These are phyloP conservation scores for Mesoclemmys tuberculata DNA, from an alignment of 2,113 vertebrate species.

Conservation along the genomic window DNA sequence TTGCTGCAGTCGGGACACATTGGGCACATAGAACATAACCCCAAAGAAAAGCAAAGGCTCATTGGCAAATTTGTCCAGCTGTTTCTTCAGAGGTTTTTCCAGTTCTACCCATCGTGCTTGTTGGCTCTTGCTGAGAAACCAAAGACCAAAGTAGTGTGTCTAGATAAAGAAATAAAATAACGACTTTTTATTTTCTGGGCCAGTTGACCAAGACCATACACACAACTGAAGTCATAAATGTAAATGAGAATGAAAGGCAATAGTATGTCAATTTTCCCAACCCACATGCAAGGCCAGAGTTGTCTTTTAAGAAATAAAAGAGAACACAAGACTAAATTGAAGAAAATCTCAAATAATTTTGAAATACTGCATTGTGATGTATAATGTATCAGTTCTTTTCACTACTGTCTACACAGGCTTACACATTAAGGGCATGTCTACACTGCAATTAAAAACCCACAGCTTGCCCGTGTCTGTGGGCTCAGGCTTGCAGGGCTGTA, in stretches of 20 bases:
- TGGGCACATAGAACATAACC: slow-evolving; percentile 98
- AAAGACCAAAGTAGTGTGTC: slow-evolving; percentile 96
- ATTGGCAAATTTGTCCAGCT: slow-evolving; percentile 97
- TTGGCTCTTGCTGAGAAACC: slow-evolving; percentile 94
- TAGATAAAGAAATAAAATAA: slow-evolving; percentile 68
- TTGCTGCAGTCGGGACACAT: slow-evolving; percentile 91
- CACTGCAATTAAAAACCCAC: too few species aligned
- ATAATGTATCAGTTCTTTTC: background rate
- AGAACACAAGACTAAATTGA: too few species aligned
- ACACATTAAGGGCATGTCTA: background rate
- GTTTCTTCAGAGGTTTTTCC: slow-evolving; percentile 98
- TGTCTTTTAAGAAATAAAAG: too few species aligned
- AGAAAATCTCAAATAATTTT: background rate
- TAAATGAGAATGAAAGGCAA: slow-evolving; percentile 18
- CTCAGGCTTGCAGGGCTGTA: too few species aligned
- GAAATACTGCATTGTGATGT: background rate
- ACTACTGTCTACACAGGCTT: background rate
- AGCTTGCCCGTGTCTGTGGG: too few species aligned
- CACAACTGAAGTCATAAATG: background rate
- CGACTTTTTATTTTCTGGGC: slow-evolving; percentile 14
- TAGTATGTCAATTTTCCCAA: background rate
- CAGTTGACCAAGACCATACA: background rate
- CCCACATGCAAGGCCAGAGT: background rate
- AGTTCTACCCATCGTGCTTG: slow-evolving; percentile 96
- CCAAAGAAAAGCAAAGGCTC: slow-evolving; percentile 96